Base-by-base conservation (phyloP, 2,797 vertebrate genomes). In the Coilia nasus region DNA sequence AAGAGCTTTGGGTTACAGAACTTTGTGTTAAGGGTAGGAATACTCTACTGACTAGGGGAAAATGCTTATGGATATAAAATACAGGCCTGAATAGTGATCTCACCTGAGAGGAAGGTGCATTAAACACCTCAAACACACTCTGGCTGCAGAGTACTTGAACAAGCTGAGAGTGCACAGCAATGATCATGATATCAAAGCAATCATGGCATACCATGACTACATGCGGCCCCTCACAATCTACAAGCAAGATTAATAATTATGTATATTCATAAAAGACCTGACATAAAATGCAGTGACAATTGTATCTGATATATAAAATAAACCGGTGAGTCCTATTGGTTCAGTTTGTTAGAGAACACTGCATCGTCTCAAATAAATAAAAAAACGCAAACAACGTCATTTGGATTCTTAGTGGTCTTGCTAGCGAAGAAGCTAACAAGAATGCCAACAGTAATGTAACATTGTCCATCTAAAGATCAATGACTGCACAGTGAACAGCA, bases 371-470 rank as follows among this genome's bases (percentile, higher is more conserved):
- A 59, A 59, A n/a, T 19, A 54, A 54, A 54, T 59, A 59, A 59
- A 71, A 35, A 71, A 71, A 35, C 19, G 71, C 71, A 41, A 35
- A 78, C 35, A 78, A 41, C 71, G 7, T 78, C 71, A 78, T 78
- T 6, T 78, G 23, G 60, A 62, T 10, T 10, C 60, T 78, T 78
- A 35, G 1, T 78, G 31, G 3, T 78, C 17, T 78, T 44, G 6
- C 17, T 11, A 15, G 28, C 28, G 2, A 71, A 25, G 25, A 31
- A 31, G 64, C 2, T 78, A 44, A 41, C 31, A 78, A 44, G 35
- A 44, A 78, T 78, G 6, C 9, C 31, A 78, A 21, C 71, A 78
- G 35, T 44, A 60, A 5, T 60, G 19, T 60, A 1, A 60, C 57
- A n/a, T n/a, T 5, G 14, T 60, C 57, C 6, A 60, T 19, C 14